Evolutionary conservation across 2,797 vertebrate genomes (phyloP).

Genomic region (Alectoris magna): DNA sequence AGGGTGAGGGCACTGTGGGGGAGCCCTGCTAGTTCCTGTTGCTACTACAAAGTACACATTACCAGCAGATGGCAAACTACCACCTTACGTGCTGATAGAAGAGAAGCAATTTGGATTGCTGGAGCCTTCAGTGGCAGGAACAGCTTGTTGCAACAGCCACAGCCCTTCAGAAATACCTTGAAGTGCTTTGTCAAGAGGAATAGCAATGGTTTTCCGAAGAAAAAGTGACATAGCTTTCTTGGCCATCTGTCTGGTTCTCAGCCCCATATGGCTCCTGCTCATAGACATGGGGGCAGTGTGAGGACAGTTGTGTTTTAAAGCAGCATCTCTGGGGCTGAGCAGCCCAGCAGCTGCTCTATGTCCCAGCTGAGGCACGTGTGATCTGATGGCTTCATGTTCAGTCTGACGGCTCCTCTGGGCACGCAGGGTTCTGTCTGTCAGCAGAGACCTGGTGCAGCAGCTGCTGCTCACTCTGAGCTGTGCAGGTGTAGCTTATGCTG

Average conservation of each 20-base stretch:
- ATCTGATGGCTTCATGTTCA: rapidly evolving
- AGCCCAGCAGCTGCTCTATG: not conserved
- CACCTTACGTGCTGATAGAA: not conserved
- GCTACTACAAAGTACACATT: not conserved
- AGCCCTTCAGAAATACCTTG: not conserved
- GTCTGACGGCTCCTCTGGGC: not conserved
- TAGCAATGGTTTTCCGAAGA: not conserved
- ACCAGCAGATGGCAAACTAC: not conserved
- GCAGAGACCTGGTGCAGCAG: not conserved
- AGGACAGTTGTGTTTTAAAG: not conserved
- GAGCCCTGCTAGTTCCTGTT: not conserved
- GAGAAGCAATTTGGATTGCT: not conserved
- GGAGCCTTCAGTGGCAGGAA: not conserved
- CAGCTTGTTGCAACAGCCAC: not conserved
- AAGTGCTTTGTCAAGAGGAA: not conserved
- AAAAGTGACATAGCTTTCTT: not conserved
- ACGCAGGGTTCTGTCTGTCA: not conserved
- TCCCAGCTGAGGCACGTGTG: not conserved
- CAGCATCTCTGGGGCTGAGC: not conserved
- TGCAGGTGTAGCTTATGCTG: not conserved
- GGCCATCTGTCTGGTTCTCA: not conserved
- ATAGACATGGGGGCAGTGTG: not conserved
- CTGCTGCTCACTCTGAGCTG: not conserved
- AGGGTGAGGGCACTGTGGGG: not conserved
- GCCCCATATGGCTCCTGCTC: not conserved